phyloP scores from a whole-genome alignment of 1,140 invertebrate species.

The Bombus huntii region DNA sequence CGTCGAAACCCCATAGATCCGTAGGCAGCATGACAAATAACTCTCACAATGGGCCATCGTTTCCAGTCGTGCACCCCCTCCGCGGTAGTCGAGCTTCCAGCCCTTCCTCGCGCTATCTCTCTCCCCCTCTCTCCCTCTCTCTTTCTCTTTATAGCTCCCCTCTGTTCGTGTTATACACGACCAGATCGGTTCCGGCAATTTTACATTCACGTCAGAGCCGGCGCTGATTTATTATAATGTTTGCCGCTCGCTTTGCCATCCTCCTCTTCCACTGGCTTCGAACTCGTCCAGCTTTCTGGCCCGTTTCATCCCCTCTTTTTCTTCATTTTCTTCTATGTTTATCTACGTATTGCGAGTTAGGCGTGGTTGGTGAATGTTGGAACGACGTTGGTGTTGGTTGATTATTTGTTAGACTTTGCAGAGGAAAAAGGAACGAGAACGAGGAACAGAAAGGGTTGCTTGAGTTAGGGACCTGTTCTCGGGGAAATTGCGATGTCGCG shows the following conservation, averaged over 20 bases:
- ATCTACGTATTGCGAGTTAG: too few species aligned
- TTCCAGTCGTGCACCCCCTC: constrained; percentile 57
- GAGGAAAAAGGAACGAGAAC: too few species aligned
- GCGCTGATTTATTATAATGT: constrained; percentile 81
- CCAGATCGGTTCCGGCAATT: constrained; percentile 82
- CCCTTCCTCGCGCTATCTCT: constrained; percentile 10
- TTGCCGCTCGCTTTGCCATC: constrained; percentile 66
- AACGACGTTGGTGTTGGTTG: background rate
- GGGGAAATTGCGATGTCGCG: background rate
- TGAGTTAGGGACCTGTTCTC: background rate
- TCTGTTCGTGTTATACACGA: constrained; percentile 77
- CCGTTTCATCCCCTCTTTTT: constrained; percentile 15
- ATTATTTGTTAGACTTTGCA: background rate
- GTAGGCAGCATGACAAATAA: constrained; percentile 81
- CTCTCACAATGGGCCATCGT: constrained; percentile 79
- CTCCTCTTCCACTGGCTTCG: constrained; percentile 14
- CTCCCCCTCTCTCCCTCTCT: background rate
- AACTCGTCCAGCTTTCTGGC: background rate
- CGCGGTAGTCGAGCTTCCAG: constrained; percentile 65
- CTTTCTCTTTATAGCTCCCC: constrained; percentile 24
- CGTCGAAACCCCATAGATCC: constrained; percentile 72
- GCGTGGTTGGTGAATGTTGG: background rate
- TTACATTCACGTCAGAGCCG: constrained; percentile 78
- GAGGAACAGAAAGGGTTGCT: background rate
- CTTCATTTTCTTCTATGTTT: background rate